These are phyloP conservation scores for Blomia tropicalis DNA, from an alignment of 2,888 invertebrate species.

Conservation along the genomic window DNA sequence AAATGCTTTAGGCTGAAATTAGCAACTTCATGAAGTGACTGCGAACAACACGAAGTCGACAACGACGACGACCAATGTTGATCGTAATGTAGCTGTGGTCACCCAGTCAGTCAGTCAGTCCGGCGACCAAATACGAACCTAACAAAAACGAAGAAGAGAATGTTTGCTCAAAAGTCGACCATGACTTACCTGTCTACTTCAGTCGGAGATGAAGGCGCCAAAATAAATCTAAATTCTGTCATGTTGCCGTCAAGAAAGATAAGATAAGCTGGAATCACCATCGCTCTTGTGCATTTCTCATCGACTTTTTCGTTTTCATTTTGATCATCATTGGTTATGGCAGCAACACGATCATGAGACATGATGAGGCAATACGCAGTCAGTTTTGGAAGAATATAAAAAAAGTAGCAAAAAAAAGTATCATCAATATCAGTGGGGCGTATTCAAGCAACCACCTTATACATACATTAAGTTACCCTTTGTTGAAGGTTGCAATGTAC, in stretches of 20 bases:
- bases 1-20: conserved; percentile 14
- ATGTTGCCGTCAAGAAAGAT: background rate
- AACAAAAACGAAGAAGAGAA: too few relatives aligned
- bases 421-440: too few relatives aligned
- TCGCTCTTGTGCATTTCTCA: background rate
- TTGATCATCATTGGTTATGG: too few relatives aligned
- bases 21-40: conserved; percentile 14
- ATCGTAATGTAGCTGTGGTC: too few relatives aligned
- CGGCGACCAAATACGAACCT: background rate
- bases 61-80: too few relatives aligned
- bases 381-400: too few relatives aligned
- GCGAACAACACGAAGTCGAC: background rate
- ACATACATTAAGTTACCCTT: too few relatives aligned
- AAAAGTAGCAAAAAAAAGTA: background rate
- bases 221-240: conserved; percentile 15
- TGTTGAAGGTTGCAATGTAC: background rate
- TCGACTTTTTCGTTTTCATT: too few relatives aligned
- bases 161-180: background rate
- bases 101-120: background rate
- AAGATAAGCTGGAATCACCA: conserved; percentile 10
- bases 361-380: too few relatives aligned
- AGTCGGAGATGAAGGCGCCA: conserved; percentile 2
- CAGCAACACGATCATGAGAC: too few relatives aligned
- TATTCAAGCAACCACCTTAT: too few relatives aligned
- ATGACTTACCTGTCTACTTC: conserved; percentile 9